Base-by-base conservation (phyloP, 2,797 vertebrate genomes). In the Myripristis jacobus region DNA sequence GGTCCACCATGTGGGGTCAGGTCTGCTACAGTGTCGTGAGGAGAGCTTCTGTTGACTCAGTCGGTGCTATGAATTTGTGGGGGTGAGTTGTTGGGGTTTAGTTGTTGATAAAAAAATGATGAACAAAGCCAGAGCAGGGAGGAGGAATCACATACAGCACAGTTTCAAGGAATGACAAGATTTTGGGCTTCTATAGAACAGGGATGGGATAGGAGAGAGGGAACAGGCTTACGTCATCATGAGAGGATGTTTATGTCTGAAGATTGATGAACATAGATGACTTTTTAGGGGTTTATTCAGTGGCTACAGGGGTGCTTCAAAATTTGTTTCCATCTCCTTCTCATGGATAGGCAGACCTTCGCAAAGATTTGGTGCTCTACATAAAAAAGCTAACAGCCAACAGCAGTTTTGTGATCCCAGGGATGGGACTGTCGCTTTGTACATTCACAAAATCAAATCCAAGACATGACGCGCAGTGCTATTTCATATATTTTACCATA, bases 401-500 rank as follows among this genome's bases (percentile, higher is more conserved):
- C 13, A 19, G 13, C 6, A 15, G 2, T 1, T 53, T 77, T 85
- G 74, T 58, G 24, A 41, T 70, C 16, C 12, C 54, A 52, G 24
- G 69, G 75, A 67, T 73, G 19, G 52, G 55, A 61, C 2, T n/a
- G 50, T 15, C 21, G 18, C 47, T 51, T 16, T n/a, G 2, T 36
- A 16, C 29, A 9, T 72, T 70, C 27, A 24, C 18, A 29, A 6
- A 73, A 66, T 68, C 11, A 71, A 74, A 79, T 47, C 6, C n/a
- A 60, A 16, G 31, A 62, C 41, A 22, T 70, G 13, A 77, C 70
- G 21, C 52, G 38, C 59, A 67, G 46, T 70, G 75, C 53, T 54
- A 22, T 82, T 69, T 87, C 52, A 77, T 82, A 80, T 66, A 78
- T 83, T 70, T 80, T 58, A 73, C 34, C 44, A 61, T 86, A 66